Conservation (phyloP, 2,113 vertebrate species). For the Camelus dromedarius region DNA sequence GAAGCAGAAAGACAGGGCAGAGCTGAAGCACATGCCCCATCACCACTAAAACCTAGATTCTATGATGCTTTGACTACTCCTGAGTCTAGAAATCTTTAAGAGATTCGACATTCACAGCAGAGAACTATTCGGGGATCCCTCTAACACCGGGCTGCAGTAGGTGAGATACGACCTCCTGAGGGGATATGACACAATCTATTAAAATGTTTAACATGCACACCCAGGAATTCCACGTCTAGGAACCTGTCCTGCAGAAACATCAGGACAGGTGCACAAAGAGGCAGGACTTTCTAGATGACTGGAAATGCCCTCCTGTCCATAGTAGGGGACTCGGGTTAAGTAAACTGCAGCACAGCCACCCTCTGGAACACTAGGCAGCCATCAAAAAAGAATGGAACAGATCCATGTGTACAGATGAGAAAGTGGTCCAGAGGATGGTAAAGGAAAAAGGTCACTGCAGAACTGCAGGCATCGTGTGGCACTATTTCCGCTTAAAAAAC, state of each 20-base stretch:
- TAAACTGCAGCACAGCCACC: neutral
- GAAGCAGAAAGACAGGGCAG: neutral
- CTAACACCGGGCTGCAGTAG: neutral
- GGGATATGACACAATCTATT: accelerated
- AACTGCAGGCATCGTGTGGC: accelerated
- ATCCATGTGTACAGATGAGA: accelerated
- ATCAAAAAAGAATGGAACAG: neutral
- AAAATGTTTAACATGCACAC: accelerated
- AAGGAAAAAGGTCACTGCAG: no score
- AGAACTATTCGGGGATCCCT: neutral
- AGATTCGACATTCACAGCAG: accelerated
- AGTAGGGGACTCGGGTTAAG: no score
- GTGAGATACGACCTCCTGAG: neutral
- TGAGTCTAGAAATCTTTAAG: neutral
- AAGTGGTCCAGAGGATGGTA: neutral
- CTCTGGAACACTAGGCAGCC: neutral
- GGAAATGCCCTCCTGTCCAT: neutral
- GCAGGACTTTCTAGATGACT: no score
- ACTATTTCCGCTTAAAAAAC: neutral
- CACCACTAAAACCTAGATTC: neutral
- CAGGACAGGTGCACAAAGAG: accelerated
- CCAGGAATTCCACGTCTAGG: neutral
- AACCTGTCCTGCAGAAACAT: accelerated
- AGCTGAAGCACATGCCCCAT: accelerated
- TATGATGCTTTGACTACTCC: no score